Base-by-base conservation (phyloP, 2,888 invertebrate species). In the Galerucella calmariensis region DNA sequence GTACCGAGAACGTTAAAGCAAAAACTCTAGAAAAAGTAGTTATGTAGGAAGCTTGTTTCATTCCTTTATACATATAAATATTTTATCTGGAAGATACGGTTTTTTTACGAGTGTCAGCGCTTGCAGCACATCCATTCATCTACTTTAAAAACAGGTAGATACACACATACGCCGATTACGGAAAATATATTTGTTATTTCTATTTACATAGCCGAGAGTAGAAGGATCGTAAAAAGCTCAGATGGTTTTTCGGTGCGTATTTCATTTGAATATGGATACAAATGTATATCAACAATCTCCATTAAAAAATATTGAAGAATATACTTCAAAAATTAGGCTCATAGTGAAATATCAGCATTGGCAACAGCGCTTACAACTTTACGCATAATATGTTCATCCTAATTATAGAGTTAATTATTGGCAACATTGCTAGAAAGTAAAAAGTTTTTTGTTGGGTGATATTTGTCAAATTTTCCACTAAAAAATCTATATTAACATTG, bases 71-170 rank as follows among this genome's bases (percentile, higher is more conserved):
- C 46, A 46, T 46, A 46, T 46, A 46, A 46, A 46, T 46, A 46
- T 51, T 51, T n/a, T n/a, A 51, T 51, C 51, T 6, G n/a, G 51
- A n/a, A 51, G 51, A 51, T 46, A 46, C 12, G 46, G 12, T n/a
- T 51, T 51, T 51, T 51, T 51, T 20, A 51, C n/a, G 51, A 51
- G 51, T 51, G 51, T 51, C 51, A 51, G 51, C 51, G 51, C n/a
- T 51, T n/a, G 3, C 51, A n/a, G 5, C 51, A 6, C n/a, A 51
- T 35, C 51, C 51, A 51, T 51, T n/a, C 51, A 51, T 51, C 51
- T n/a, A 12, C 51, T 51, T n/a, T 51, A 51, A 51, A 51, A 51
- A 51, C n/a, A 51, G 51, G n/a, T 51, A 51, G 51, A 51, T n/a
- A 51, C n/a, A 51, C 12, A 51, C 6, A 14, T 8, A 51, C 51